Evolutionary conservation across 2,888 invertebrate species (phyloP).

Genomic region (Aromia moschata): DNA sequence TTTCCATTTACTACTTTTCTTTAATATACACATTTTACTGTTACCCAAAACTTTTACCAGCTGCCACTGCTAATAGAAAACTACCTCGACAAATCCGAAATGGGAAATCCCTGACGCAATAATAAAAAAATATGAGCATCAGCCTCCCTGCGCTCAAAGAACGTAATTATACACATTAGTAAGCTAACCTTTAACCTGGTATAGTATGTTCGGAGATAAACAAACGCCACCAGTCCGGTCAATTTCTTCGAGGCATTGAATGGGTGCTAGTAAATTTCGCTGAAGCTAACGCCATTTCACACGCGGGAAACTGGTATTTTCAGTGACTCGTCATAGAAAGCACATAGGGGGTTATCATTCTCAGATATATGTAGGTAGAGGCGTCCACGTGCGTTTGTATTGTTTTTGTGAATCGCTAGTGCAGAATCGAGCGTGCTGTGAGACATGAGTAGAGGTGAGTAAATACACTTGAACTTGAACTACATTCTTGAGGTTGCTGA

Average conservation of each 20-base stretch:
- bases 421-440: background rate
- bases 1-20: too few relatives aligned
- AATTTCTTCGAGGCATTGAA: background rate
- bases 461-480: conserved; percentile 21
- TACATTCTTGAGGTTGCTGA: conserved; percentile 4
- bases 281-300: background rate
- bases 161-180: too few relatives aligned
- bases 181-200: conserved; percentile 6
- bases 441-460: conserved; percentile 16
- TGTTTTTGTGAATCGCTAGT: conserved; percentile 16
- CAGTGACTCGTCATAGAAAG: conserved; percentile 1
- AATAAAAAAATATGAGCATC: too few relatives aligned
- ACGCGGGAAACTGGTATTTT: conserved; percentile 5
- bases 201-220: background rate
- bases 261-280: conserved; percentile 4
- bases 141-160: too few relatives aligned
- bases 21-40: too few relatives aligned
- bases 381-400: background rate
- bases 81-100: too few relatives aligned
- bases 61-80: too few relatives aligned
- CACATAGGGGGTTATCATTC: conserved; percentile 11
- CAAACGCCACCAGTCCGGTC: conserved; percentile 4
- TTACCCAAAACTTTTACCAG: too few relatives aligned
- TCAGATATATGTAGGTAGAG: conserved; percentile 2
- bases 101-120: too few relatives aligned